Conservation (phyloP, 2,113 vertebrate genomes). For the Sturnus vulgaris region DNA sequence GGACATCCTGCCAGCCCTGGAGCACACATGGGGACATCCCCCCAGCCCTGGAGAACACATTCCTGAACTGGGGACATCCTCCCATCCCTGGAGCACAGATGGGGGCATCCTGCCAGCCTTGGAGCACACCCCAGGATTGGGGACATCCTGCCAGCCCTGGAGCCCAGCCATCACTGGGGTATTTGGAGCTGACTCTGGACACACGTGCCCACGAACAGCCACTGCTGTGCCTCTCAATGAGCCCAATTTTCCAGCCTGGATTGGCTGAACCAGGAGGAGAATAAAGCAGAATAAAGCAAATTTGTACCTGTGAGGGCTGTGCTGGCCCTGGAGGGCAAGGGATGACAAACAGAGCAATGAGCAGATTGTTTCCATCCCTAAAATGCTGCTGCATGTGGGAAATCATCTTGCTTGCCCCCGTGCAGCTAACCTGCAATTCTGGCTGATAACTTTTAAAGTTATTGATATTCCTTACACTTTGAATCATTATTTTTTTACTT, state of each 20-base stretch:
- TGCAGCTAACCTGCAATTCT: background rate
- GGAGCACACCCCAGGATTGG: no score
- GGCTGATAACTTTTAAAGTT: background rate
- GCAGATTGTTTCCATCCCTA: background rate
- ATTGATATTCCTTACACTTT: background rate
- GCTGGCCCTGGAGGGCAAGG: background rate
- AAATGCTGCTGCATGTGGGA: background rate
- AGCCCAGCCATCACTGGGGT: rapidly evolving
- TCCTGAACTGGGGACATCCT: no score
- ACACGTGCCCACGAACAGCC: background rate
- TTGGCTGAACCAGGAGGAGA: background rate
- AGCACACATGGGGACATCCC: no score
- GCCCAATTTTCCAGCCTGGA: background rate
- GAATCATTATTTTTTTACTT: slow-evolving; percentile 38
- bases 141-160: background rate
- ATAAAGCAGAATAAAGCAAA: background rate
- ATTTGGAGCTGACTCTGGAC: background rate
- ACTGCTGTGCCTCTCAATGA: background rate
- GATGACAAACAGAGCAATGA: background rate
- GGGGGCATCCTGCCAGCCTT: no score
- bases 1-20: no score
- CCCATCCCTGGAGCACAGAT: background rate
- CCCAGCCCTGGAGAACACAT: no score
- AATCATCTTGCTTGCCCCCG: background rate
- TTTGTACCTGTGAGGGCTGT: background rate